Evolutionary conservation across 2,797 vertebrate species (phyloP), one percentile per base, ranked within the genome.

Genomic region (Gallirallus australis): DNA sequence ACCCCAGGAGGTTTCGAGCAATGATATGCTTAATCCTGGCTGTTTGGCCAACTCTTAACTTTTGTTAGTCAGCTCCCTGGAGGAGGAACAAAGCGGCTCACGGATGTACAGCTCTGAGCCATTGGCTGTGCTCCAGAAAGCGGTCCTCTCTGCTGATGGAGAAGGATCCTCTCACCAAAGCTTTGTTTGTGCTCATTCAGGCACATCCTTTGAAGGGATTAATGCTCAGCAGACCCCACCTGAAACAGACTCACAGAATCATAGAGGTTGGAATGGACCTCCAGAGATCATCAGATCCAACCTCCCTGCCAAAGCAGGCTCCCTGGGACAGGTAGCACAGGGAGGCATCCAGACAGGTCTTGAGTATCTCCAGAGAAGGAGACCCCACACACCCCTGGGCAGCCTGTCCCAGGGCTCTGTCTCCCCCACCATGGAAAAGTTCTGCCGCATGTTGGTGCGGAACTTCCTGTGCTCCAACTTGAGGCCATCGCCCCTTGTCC

Each of bases 121-220:
- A 52, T 65, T 95, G 91, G 91, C 93, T n/a, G 12, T 47, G 70
- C 70, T 96, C 94, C 95, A 94, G 78, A 65, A 94, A 92, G 79
- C 0, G 0, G 68, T 86, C 66, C 48, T 87, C 75, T 86, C 53
- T 66, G 40, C 69, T 91, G 31, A 65, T 82, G 64, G 53, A 93
- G 70, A 96, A 79, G 70, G 39, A 76, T 86, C 33, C 40, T 94
- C 15, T 94, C 15, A 66, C 56, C 50, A 72, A 78, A 82, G 80
- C 37, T 90, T 65, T 94, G 35, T 35, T 79, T 28, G 21, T 84
- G 82, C 37, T 93, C 30, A 16, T 86, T 70, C 60, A 93, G 66
- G 63, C 66, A 30, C n/a, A 70, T 33, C 31, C 45, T 56, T 59
- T 59, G 30, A 61, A 82, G 42, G 80, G 73, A 63, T 77, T 80